phyloP scores from a whole-genome alignment of 2,888 invertebrate species.

The Teleiodes luculella region DNA sequence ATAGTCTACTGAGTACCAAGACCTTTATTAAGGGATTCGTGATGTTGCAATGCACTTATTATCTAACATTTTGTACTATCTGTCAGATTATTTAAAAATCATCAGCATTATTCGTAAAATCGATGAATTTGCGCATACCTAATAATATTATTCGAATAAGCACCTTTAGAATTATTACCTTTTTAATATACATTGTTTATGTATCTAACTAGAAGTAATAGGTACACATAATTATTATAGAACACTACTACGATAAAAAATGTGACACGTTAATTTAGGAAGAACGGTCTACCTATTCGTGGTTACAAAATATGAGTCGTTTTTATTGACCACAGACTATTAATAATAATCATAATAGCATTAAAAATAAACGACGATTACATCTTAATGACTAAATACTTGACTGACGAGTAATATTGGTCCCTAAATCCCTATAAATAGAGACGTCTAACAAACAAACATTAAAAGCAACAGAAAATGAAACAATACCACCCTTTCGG shows the following conservation, averaged over 20 bases:
- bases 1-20: not conserved
- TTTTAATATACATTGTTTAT: not conserved
- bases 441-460: slow-evolving; percentile 19
- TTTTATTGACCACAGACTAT: too few relatives aligned
- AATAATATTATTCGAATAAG: not conserved
- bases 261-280: too few relatives aligned
- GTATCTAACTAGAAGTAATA: not conserved
- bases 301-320: too few relatives aligned
- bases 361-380: not conserved
- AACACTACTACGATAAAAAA: not conserved
- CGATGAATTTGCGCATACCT: not conserved
- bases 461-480: slow-evolving; percentile 23
- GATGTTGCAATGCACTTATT: not conserved
- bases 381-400: slow-evolving; percentile 27
- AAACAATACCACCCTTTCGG: too few relatives aligned
- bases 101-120: not conserved
- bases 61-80: slow-evolving; percentile 1
- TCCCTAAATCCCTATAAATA: slow-evolving; percentile 18
- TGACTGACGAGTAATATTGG: slow-evolving; percentile 31
- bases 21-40: too few relatives aligned
- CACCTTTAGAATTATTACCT: not conserved
- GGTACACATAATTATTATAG: not conserved
- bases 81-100: not conserved
- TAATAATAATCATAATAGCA: too few relatives aligned
- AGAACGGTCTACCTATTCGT: too few relatives aligned